phyloP scores from a whole-genome alignment of 2,797 vertebrate genomes.

The Melopsittacus undulatus region DNA sequence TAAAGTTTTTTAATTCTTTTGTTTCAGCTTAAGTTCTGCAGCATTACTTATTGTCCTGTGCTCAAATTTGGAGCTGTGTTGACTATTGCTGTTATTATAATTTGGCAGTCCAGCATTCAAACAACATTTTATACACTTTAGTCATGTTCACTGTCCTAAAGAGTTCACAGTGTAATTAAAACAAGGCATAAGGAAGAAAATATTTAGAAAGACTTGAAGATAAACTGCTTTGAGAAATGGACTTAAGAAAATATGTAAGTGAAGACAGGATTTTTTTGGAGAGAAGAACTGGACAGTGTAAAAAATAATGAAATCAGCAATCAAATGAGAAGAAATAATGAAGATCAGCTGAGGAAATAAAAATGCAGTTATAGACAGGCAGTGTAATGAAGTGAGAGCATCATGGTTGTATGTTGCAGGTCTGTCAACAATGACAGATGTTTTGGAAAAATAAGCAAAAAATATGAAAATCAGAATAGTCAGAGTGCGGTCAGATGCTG shows the following conservation, averaged over 20 bases:
- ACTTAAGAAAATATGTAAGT: background rate
- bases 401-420: background rate
- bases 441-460: background rate
- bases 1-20: background rate
- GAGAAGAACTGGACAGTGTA: background rate
- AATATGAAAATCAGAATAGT: background rate
- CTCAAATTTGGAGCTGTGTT: background rate
- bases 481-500: background rate
- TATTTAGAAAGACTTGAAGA: background rate
- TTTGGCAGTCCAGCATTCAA: background rate
- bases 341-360: background rate
- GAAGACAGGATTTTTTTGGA: background rate
- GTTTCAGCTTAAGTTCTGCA: background rate
- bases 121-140: background rate
- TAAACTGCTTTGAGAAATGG: background rate
- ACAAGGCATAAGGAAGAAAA: background rate
- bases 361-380: background rate
- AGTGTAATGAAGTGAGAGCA: background rate
- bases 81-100: background rate
- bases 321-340: background rate
- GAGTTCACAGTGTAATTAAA: background rate
- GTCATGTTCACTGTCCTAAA: background rate
- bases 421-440: background rate
- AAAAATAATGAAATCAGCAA: background rate
- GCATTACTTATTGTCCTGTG: background rate